Base-by-base conservation (phyloP, 2,888 invertebrate species). In the Gari tellinella region DNA sequence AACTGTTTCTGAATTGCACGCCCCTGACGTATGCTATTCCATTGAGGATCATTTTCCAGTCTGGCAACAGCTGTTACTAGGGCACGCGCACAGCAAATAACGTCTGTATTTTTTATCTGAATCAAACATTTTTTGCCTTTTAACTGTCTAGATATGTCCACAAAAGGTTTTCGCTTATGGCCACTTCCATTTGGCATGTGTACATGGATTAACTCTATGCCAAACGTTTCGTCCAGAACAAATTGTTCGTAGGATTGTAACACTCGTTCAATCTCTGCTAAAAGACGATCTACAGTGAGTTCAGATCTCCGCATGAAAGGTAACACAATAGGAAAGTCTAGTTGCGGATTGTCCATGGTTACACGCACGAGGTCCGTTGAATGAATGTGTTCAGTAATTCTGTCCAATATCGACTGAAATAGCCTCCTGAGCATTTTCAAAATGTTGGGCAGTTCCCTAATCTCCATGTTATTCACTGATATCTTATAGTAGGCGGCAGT, bases 241-340 rank as follows among this genome's bases (percentile, higher is more conserved):
- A 77, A 68, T 38, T 77, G 38, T 51, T 77, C 58, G 21, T 68
- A 72, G 10, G 67, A 72, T 19, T 67, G 67, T 2, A 70, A 45
- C 8, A 72, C 64, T 7, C 67, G 45, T 38, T 77, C 62, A 12
- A 77, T 67, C 62, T 77, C 72, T 1, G 58, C 51, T n/a, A 72
- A 38, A 14, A 72, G n/a, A 45, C 63, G n/a, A 12, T 67, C 64
- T 2, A 57, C 68, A 15, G 62, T 65, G 12, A 77, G 45, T 3
- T 52, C 60, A 2, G 31, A 7, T 7, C 31, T 4, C 31, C 31
- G 4, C 31, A 31, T 31, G 31, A 31, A 31, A 7, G 31, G 31
- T 10, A 31, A 31, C 4, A 31, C 31, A 10, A 31, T 31, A 4
- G 31, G 31, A 31, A 31, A 31, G 31, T 31, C 31, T 7, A 31